A percentile compares a stretch with the other conserved stretches of the same genome.
Evolutionary conservation across 1,140 invertebrate species (phyloP).

Genomic region (Chionoecetes opilio): DNA sequence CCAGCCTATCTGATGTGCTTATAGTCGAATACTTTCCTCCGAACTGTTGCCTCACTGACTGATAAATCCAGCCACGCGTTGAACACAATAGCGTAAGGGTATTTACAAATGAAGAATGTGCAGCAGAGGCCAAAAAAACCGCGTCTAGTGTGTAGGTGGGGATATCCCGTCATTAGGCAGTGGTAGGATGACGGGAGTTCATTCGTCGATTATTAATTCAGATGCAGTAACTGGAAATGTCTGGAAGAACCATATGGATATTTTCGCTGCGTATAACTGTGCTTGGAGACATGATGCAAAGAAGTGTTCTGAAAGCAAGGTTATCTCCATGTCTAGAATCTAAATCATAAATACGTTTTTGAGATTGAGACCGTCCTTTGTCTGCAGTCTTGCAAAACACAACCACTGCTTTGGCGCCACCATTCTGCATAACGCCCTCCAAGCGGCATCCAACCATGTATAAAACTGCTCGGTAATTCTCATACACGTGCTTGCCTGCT

Average conservation of each 20-base stretch:
- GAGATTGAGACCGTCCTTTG: neutral
- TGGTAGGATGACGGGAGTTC: neutral
- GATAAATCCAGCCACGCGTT: neutral
- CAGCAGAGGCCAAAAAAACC: neutral
- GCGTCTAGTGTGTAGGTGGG: no score
- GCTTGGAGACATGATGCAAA: neutral
- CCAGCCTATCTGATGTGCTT: neutral
- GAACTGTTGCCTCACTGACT: neutral
- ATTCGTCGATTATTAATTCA: no score
- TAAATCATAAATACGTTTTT: neutral
- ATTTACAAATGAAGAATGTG: neutral
- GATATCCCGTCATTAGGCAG: neutral
- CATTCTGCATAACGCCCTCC: neutral
- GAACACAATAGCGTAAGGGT: neutral
- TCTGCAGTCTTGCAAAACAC: constrained; percentile 17
- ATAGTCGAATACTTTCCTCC: neutral
- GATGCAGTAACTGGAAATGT: neutral
- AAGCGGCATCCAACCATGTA: neutral
- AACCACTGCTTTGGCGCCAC: constrained; percentile 1
- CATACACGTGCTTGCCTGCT: neutral
- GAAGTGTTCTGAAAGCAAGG: neutral
- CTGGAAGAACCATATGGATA: neutral
- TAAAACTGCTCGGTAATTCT: neutral
- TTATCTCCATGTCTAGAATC: neutral
- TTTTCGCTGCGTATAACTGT: neutral